These are phyloP conservation scores for Pteropus alecto DNA, from an alignment of 2,113 vertebrate genomes.

Conservation along the genomic window DNA sequence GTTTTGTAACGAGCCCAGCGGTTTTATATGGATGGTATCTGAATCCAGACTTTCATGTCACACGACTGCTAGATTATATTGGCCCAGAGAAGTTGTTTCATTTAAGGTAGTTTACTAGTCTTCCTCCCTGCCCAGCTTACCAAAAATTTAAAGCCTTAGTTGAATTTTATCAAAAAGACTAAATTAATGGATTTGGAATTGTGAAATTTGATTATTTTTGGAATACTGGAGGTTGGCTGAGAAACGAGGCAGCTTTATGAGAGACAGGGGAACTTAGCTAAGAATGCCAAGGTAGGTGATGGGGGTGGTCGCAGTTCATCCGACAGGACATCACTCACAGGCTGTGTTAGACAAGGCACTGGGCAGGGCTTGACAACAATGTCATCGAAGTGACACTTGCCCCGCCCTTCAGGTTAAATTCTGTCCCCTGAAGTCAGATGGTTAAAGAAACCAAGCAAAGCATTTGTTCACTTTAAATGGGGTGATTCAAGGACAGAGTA, in stretches of 20 bases:
- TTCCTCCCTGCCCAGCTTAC: not conserved
- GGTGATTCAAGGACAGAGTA: not conserved
- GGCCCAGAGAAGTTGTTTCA: not conserved
- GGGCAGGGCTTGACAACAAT: not conserved
- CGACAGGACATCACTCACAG: not conserved
- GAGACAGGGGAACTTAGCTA: too few relatives aligned
- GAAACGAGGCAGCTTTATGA: not conserved
- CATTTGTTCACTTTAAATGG: conserved; percentile 38
- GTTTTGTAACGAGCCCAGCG: not conserved
- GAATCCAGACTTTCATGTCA: not conserved
- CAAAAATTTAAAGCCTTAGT: not conserved
- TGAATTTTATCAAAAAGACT: not conserved
- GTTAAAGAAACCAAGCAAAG: not conserved
- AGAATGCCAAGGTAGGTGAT: not conserved
- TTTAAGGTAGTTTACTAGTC: not conserved
- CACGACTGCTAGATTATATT: rapidly evolving
- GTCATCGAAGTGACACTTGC: not conserved
- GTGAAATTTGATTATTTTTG: not conserved
- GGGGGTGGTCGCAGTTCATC: rapidly evolving
- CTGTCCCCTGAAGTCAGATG: conserved; percentile 6
- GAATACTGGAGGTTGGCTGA: not conserved
- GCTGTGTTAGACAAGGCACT: not conserved
- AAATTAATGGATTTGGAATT: not conserved
- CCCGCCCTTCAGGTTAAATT: conserved; percentile 1
- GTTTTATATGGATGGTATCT: not conserved